Evolutionary conservation across 2,797 vertebrate genomes (phyloP), one percentile per base, ranked within the genome.

Genomic region (Anguilla pacifica): DNA sequence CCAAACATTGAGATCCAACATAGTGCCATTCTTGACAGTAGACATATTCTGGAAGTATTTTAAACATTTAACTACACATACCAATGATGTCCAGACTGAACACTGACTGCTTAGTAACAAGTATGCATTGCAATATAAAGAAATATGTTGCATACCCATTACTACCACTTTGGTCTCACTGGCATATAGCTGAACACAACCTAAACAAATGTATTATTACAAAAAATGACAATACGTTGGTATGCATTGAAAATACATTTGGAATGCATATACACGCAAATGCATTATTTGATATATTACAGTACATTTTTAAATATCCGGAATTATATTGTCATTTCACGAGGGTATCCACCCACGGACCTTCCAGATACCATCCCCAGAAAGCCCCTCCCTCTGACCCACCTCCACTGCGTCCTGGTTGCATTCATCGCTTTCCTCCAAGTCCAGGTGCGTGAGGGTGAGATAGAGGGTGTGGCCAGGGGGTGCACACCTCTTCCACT

Each of bases 351-450:
- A n/a, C 61, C 22, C 61, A 74, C 2, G 13, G 11, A 2, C 25
- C 31, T 15, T 55, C 13, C 51, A 55, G 83, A 6, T 51, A 31
- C 17, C 28, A 28, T n/a, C 6, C 83, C 22, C 83, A 46, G 17
- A 39, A 19, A 59, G 25, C 39, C 51, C 53, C 83, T 28, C 28
- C 11, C 53, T 28, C 15, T 19, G 17, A 79, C 88, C 85, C 94
- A 99, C 98, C 97, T 97, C 95, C 89, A 99, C 91, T 0, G 92
- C 96, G 89, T 99, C 98, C 0, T 98, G 97, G 53, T 96, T 94
- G 1, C 98, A 99, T 91, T 96, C 87, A 31, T 95, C 91, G 0
- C 98, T 98, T 31, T 96, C 95, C 89, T 99, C 98, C 3, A 99
- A 92, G 90, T 99, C 97, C 93, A 99, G 88, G 89, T 99, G 97